Conservation (phyloP, 2,888 invertebrate genomes). For the Hanleya hanleyi region DNA sequence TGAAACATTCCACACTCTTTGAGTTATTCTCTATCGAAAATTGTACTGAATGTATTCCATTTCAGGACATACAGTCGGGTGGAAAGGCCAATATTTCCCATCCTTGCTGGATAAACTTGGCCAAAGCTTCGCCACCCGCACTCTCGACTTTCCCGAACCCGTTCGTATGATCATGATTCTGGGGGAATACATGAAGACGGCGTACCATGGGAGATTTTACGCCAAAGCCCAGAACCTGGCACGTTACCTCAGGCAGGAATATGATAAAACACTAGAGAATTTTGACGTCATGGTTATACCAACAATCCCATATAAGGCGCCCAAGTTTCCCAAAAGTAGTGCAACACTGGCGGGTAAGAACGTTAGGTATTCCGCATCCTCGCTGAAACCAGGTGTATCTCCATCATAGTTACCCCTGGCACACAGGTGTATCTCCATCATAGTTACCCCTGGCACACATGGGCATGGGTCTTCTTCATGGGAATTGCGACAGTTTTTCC, state of each 20-base stretch:
- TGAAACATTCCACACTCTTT: no score
- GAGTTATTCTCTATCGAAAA: no score
- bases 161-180: background rate
- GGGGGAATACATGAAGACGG: background rate
- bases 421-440: no score
- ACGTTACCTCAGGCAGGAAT: constrained; percentile 35
- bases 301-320: constrained; percentile 44
- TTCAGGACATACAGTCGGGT: background rate
- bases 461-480: no score
- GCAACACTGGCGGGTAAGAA: constrained; percentile 27
- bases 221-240: constrained; percentile 47
- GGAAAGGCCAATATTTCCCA: background rate
- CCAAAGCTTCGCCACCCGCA: background rate
- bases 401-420: no score
- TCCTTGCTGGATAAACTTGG: constrained; percentile 3
- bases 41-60: no score
- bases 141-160: background rate
- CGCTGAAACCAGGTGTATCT: no score
- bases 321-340: constrained; percentile 27
- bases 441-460: no score
- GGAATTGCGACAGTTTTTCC: no score
- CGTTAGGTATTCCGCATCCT: no score
- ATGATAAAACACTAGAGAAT: constrained; percentile 45
- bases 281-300: constrained; percentile 61
- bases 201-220: constrained; percentile 44